Base-by-base conservation (phyloP, 2,797 vertebrate species). In the Acestrorhynchus altus region DNA sequence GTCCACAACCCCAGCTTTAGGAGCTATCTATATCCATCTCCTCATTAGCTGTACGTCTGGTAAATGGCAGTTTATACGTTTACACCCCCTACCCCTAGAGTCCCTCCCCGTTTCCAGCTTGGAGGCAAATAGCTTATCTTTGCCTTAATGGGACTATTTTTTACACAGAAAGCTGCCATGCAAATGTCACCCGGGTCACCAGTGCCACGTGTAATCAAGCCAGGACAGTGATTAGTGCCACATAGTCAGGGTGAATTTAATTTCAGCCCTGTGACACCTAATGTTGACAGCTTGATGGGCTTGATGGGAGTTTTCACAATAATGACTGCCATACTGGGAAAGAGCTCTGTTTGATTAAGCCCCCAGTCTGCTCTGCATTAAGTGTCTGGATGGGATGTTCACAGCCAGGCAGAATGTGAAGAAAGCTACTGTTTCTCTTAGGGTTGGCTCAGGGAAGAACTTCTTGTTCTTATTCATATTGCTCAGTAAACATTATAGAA, bases 131-230 rank as follows among this genome's bases (percentile, higher is more conserved):
- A 52, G 52, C 65, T 63, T 51, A 72, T 78, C 56, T 78, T 75
- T 72, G n/a, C 40, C 46, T 51, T 54, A 79, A 63, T 61, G 54
- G 24, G 47, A 42, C 78, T 76, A 75, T 78, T 78, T 83, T n/a
- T 59, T 57, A 72, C 44, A 67, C 20, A 11, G 71, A 81, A 72
- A 78, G 63, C 35, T 26, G 68, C 39, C 66, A 71, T 74, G 57
- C 80, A 74, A 85, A 89, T 88, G 85, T 75, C 85, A 82, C 52
- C 54, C 18, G 60, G 89, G 88, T 91, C 86, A 76, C 66, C 54
- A 40, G 60, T 80, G 86, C 84, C 82, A 46, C 28, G 80, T 88
- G 78, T 90, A 84, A 90, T 88, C 89, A 90, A 82, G 88, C 87
- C 79, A 82, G 78, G 88, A 88, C 84, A 61, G 82, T 90, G 86